Evolutionary conservation across 2,797 vertebrate species (phyloP), one percentile per base, ranked within the genome.

Genomic region (Microcaecilia unicolor): DNA sequence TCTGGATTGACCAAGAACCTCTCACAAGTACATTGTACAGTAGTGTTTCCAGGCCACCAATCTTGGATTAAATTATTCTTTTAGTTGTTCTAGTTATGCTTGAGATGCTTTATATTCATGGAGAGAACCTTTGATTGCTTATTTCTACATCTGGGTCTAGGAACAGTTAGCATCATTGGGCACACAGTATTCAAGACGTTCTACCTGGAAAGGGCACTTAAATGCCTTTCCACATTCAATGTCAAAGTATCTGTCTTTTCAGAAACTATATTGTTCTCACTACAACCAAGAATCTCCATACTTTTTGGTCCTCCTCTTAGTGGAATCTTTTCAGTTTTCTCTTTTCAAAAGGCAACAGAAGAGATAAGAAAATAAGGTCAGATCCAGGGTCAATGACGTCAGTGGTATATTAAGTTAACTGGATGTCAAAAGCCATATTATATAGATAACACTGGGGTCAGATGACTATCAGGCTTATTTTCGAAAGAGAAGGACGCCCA

Each of bases 211-310:
- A n/a, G n/a, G 7, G 21, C 18, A 37, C n/a, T 10, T 18, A 7
- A 35, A 26, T 26, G 9, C 9, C 14, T 15, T 15, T 25, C 26
- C 25, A 14, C 8, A 10, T 7, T 6, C 5, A 14, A 21, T 10
- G 10, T 9, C 26, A 22, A 16, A 30, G 34, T n/a, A 23, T 45
- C 18, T 17, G 6, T 3, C 2, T 39, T 41, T 45, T 54, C 48
- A 36, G n/a, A 37, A 13, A 34, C 33, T 18, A 3, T 32, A 14
- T 4, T 25, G 48, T 38, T 33, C 36, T 37, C 39, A 50, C 35
- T 37, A 12, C 31, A 48, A 20, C 6, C n/a, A 13, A 22, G 39
- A 43, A n/a, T 16, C 44, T 3, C 7, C 23, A 15, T 2, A 3
- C 17, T 24, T n/a, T n/a, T n/a, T n/a, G n/a, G n/a, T n/a, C n/a